A percentile compares a stretch with the other conserved stretches of the same genome.
Evolutionary conservation across 2,888 invertebrate genomes (phyloP).

Genomic region (Zele albiditarsus): DNA sequence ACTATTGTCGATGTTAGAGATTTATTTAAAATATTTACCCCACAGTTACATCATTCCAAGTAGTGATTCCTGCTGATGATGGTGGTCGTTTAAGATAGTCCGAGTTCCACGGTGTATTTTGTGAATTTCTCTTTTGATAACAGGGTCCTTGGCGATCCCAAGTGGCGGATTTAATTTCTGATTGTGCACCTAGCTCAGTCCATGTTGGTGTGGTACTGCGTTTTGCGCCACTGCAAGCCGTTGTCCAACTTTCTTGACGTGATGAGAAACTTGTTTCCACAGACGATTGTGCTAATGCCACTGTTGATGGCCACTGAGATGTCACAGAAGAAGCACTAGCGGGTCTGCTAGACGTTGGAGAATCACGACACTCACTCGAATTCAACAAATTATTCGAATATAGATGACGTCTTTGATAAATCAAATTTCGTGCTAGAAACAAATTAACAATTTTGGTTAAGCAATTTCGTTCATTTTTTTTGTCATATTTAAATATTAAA

Average conservation of each 20-base stretch:
- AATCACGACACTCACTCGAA: conserved; percentile 56
- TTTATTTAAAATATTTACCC: conserved; percentile 49
- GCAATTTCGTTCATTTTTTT: not conserved
- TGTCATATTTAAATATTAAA: not conserved
- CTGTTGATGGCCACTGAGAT: conserved; percentile 58
- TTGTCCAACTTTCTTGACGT: conserved; percentile 60
- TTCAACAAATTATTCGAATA: conserved; percentile 48
- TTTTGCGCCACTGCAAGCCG: conserved; percentile 52
- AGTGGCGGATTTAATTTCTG: conserved; percentile 58
- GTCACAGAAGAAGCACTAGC: conserved; percentile 62
- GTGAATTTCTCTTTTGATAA: conserved; percentile 63
- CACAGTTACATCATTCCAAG: conserved; percentile 64
- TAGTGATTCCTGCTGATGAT: conserved; percentile 55
- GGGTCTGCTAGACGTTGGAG: conserved; percentile 61
- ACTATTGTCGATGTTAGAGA: not conserved
- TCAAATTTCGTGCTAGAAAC: conserved; percentile 49
- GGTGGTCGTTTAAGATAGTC: conserved; percentile 63
- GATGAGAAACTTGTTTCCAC: conserved; percentile 50
- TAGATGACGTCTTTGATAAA: conserved; percentile 58
- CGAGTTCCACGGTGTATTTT: conserved; percentile 61
- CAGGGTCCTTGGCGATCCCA: conserved; percentile 64
- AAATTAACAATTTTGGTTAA: conserved; percentile 29
- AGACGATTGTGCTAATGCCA: conserved; percentile 47
- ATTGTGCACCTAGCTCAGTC: conserved; percentile 64
- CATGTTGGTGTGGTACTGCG: conserved; percentile 65